These are phyloP conservation scores for Oceanodroma leucorhoa DNA, from an alignment of 2,797 vertebrate species.

Conservation along the genomic window DNA sequence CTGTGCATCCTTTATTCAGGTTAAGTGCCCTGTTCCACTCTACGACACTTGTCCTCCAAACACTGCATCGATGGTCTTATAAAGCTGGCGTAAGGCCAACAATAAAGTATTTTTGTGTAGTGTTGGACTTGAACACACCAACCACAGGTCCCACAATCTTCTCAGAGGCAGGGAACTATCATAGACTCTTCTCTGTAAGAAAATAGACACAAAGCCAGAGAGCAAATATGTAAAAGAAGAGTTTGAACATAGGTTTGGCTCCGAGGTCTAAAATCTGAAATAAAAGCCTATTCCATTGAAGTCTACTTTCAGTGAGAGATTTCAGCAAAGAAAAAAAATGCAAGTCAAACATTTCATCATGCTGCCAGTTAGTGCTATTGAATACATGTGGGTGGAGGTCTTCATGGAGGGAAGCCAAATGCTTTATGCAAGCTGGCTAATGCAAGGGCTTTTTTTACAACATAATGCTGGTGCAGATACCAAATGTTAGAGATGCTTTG, in stretches of 20 bases:
- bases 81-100: not conserved
- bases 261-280: not conserved
- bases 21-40: not conserved
- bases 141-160: not conserved
- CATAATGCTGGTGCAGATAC: not conserved
- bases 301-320: not conserved
- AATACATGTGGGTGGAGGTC: constrained; percentile 44
- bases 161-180: not conserved
- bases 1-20: not conserved
- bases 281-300: not conserved
- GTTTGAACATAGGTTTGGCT: not conserved
- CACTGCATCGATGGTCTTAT: accelerated
- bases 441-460: not conserved
- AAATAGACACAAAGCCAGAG: not conserved
- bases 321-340: not conserved
- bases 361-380: not conserved
- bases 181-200: not conserved
- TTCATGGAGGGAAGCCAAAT: constrained; percentile 32
- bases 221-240: not conserved
- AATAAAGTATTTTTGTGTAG: not conserved
- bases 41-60: not conserved
- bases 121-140: not conserved
- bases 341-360: not conserved
- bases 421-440: constrained; percentile 17
- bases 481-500: constrained; percentile 2